A percentile compares a stretch with the other conserved stretches of the same genome.
phyloP scores from a whole-genome alignment of 2,113 vertebrate species.

The Clarias macrocephalus region DNA sequence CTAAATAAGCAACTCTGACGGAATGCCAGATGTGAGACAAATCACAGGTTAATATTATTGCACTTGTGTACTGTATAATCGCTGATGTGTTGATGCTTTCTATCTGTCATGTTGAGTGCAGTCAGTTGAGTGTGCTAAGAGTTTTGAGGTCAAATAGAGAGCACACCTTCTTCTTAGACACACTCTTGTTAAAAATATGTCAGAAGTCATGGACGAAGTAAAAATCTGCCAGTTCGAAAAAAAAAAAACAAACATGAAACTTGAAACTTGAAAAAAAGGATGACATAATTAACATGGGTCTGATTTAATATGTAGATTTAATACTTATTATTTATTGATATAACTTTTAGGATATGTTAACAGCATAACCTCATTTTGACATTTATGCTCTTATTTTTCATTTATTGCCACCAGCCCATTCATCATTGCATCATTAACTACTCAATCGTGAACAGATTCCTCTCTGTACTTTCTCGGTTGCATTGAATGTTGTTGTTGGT shows the following conservation, averaged over 20 bases:
- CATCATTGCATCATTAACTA: neutral
- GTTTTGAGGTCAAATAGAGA: neutral
- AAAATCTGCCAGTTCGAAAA: neutral
- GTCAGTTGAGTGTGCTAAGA: neutral
- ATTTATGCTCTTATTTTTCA: neutral
- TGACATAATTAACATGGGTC: neutral
- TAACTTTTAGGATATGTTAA: neutral
- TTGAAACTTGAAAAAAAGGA: neutral
- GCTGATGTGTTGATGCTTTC: neutral
- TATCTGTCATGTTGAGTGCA: neutral
- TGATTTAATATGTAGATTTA: neutral
- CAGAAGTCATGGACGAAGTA: neutral
- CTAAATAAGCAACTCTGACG: neutral
- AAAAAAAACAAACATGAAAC: neutral
- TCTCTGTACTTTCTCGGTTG: neutral
- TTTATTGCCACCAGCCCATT: neutral
- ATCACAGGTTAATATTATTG: neutral
- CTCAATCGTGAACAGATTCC: neutral
- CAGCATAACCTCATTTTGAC: neutral
- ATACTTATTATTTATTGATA: neutral
- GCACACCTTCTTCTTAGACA: neutral
- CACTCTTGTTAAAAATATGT: neutral
- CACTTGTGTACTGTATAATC: neutral
- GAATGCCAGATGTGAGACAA: neutral
- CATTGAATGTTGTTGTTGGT: too few relatives aligned